phyloP scores from a whole-genome alignment of 2,113 vertebrate genomes.

The Pygoscelis adeliae region DNA sequence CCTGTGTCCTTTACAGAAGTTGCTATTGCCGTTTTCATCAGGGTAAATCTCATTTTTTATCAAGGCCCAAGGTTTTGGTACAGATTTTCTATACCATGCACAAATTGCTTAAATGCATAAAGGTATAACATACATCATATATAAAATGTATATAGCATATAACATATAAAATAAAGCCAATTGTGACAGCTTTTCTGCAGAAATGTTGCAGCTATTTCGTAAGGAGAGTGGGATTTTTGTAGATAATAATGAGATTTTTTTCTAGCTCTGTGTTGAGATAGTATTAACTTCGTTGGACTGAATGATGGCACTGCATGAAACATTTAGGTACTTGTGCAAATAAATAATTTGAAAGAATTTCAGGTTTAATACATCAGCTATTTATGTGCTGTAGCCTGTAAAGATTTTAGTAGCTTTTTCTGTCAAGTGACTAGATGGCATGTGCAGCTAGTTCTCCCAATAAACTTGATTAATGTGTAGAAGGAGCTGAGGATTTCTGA shows the following conservation, averaged over 20 bases:
- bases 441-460: constrained; percentile 56
- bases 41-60: not conserved
- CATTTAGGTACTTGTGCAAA: constrained; percentile 40
- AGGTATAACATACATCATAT: not conserved
- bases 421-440: constrained; percentile 52
- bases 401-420: constrained; percentile 53
- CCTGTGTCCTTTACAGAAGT: not conserved
- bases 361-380: constrained; percentile 29
- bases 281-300: constrained; percentile 27
- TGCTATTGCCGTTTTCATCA: not conserved
- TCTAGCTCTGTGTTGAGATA: not conserved
- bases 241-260: not conserved
- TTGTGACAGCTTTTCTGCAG: not conserved
- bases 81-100: not conserved
- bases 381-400: constrained; percentile 27
- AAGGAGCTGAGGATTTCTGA: constrained; percentile 49
- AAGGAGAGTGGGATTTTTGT: not conserved
- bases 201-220: not conserved
- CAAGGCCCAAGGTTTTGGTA: not conserved
- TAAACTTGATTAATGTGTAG: constrained; percentile 45
- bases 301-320: constrained; percentile 9
- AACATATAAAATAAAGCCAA: not conserved
- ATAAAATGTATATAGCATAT: not conserved
- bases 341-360: constrained; percentile 62
- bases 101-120: not conserved